These are phyloP conservation scores for Tangara arthus DNA, from an alignment of 2,797 vertebrate genomes.

Conservation along the genomic window DNA sequence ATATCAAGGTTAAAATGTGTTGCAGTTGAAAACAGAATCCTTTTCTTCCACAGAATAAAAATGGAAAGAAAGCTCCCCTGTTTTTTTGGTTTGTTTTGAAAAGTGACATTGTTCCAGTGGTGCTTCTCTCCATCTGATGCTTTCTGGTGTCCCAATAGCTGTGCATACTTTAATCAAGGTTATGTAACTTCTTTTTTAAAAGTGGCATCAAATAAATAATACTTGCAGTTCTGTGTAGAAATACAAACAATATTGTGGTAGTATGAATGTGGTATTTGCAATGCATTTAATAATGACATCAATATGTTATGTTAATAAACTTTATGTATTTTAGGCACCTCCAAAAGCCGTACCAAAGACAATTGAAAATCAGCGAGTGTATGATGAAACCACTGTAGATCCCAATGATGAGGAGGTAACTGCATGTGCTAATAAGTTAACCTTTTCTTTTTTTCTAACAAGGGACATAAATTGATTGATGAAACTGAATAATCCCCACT, in stretches of 20 bases:
- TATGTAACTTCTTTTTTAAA: neutral
- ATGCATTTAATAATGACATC: neutral
- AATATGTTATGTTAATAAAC: neutral
- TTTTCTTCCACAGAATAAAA: neutral
- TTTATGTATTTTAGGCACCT: constrained; percentile 81
- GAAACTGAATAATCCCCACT: neutral
- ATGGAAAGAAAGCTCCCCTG: neutral
- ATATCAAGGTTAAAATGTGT: neutral
- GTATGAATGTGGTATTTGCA: neutral
- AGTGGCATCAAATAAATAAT: neutral
- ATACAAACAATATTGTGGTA: fast-evolving
- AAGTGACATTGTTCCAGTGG: neutral
- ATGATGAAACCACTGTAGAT: constrained; percentile 93
- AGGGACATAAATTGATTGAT: neutral
- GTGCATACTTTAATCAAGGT: neutral
- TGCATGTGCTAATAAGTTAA: neutral
- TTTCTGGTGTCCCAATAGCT: neutral
- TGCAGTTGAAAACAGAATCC: neutral
- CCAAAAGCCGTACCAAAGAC: constrained; percentile 95
- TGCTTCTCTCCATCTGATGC: neutral
- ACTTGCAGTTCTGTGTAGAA: neutral
- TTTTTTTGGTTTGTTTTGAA: neutral
- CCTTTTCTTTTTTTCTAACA: fast-evolving
- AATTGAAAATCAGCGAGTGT: constrained; percentile 94
- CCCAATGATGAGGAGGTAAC: constrained; percentile 94